Percentiles rank a stretch among this genome's conserved stretches.
Conservation (phyloP, 1,140 invertebrate genomes). For the Palaemon carinicauda region DNA sequence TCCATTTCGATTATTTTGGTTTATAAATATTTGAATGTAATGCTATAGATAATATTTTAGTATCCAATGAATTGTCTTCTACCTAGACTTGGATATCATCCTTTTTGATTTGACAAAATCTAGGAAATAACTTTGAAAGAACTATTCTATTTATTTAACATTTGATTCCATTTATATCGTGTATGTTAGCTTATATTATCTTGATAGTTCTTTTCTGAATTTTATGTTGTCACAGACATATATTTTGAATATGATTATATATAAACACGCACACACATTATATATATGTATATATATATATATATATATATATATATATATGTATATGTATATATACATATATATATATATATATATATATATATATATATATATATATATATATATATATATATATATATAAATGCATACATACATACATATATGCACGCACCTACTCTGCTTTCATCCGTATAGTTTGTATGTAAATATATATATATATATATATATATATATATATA, state of each 20-base stretch:
- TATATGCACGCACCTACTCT: not conserved
- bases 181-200: not conserved
- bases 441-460: not conserved
- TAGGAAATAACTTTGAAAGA: too few relatives aligned
- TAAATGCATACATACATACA: not conserved
- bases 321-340: not conserved
- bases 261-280: not conserved
- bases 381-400: not conserved
- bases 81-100: too few relatives aligned
- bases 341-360: not conserved
- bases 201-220: too few relatives aligned
- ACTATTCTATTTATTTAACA: too few relatives aligned
- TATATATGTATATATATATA: conserved; percentile 1
- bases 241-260: not conserved
- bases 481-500: not conserved
- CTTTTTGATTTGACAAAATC: too few relatives aligned
- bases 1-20: too few relatives aligned
- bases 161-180: too few relatives aligned
- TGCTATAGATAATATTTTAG: too few relatives aligned
- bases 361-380: not conserved
- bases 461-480: not conserved
- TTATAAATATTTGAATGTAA: too few relatives aligned
- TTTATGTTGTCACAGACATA: not conserved
- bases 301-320: not conserved
- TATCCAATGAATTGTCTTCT: too few relatives aligned